Evolutionary conservation across 2,797 vertebrate genomes (phyloP), one percentile per base, ranked within the genome.

Genomic region (Chromobotia macracanthus): DNA sequence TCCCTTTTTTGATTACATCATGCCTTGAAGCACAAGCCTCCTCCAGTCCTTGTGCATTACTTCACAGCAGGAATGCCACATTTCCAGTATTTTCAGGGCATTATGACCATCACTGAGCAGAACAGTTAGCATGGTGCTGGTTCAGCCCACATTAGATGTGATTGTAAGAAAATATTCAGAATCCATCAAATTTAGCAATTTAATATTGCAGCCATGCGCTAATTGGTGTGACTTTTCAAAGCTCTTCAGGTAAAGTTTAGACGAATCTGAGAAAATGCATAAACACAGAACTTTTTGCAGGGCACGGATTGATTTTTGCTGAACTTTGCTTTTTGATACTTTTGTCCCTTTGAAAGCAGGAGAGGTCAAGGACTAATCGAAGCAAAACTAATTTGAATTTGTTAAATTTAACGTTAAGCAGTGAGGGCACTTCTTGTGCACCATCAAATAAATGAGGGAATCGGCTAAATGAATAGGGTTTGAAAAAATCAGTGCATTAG

Each of bases 331-430:
- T 72, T 58, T 72, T n/a, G n/a, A n/a, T n/a, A n/a, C n/a, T n/a
- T 75, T 15, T 10, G 41, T 70, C 67, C 25, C 21, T 28, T 13
- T 53, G 6, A 63, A 25, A 23, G 64, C 51, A 13, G 71, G 31
- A 35, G 73, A 84, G 77, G 81, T 81, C 79, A 81, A 60, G 76
- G 55, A 80, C 38, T 65, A 75, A 75, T 72, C 56, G 74, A 80
- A 82, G 77, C 15, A 3, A 75, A 84, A 83, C 82, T 84, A 82
- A 87, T 86, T 64, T 65, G 80, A 80, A 84, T 87, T 82, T 87
- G 84, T 84, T 84, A 83, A 79, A 84, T 85, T 83, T 84, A 84
- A 83, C 58, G n/a, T 82, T 77, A 72, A 83, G 82, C 72, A 67
- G 82, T 12, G 79, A 80, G 76, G 66, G 80, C 77, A 63, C 75